A percentile compares a stretch with the other conserved stretches of the same genome.
phyloP scores from a whole-genome alignment of 2,113 vertebrate genomes.

The Gymnorhina tibicen region DNA sequence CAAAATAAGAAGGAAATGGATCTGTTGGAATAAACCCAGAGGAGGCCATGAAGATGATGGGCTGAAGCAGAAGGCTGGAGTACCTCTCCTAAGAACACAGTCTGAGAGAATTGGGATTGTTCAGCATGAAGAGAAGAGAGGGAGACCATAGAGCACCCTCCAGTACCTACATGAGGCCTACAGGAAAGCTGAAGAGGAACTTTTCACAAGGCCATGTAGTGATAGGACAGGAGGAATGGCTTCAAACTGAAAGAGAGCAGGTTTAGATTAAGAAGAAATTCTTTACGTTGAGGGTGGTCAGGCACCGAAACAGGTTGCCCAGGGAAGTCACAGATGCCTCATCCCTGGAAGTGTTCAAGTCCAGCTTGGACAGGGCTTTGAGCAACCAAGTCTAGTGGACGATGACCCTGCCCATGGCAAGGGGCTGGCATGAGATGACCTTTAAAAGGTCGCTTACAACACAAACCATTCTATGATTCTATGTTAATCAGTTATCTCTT shows the following conservation, averaged over 20 bases:
- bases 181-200: neutral
- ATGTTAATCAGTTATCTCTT: neutral
- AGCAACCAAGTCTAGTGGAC: neutral
- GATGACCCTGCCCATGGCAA: too few species aligned
- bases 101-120: neutral
- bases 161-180: neutral
- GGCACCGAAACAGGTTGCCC: neutral
- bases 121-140: neutral
- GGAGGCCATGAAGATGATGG: neutral
- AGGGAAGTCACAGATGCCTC: neutral
- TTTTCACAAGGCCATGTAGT: neutral
- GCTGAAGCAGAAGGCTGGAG: neutral
- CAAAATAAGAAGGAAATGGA: neutral
- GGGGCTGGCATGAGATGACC: neutral
- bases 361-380: neutral
- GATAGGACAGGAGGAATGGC: neutral
- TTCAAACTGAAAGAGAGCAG: neutral
- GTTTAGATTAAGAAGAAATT: neutral
- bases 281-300: neutral
- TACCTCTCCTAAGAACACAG: neutral
- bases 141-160: neutral
- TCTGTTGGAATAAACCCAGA: neutral
- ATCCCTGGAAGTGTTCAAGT: neutral
- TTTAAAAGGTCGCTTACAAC: neutral
- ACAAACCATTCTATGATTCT: neutral